Evolutionary conservation across 2,113 vertebrate species (phyloP), one percentile per base, ranked within the genome.

Genomic region (Dipodomys ordii): DNA sequence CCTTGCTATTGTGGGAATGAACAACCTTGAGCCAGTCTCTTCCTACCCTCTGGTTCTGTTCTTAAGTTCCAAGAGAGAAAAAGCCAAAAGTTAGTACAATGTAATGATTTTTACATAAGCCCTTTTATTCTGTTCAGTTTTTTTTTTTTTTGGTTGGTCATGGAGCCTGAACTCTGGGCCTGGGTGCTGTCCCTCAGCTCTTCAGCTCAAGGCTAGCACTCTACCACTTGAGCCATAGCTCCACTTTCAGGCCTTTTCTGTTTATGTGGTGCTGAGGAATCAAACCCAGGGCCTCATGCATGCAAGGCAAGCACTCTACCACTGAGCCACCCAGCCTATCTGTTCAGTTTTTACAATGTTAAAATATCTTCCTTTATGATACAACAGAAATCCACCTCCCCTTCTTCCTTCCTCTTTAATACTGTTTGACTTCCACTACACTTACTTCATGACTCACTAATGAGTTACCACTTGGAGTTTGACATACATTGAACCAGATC

Each of bases 71-170:
- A 62, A 78, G 94, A 95, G 93, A 96, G 84, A 94, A 53, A 30
- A 44, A 68, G 84, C 49, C 20, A 88, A 88, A 89, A 96, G 91
- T 81, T 73, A 44, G 39, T 87, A 88, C 89, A 84, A 3, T 87
- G 92, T 92, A 87, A n/a, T 91, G n/a, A 91, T 35, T 91, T 83
- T 95, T 64, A 91, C 81, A 93, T 72, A 90, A 80, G 92, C 30
- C 28, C 78, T 90, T 94, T 93, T 91, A 71, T 83, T 77, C 67
- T 93, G 77, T 95, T 77, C 28, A 69, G 2, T n/a, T 87, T 95
- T 80, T 72, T 69, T 32, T 27, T 53, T 53, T 9, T 9, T 9
- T 9, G 8, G 49, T 9, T 9, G 49, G 49, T 13, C 12, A 13
- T 53, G 49, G 49, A 13, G 49, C 11, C 12, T 53, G 49, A 53